These are phyloP conservation scores for Simalia tracyae DNA, from an alignment of 2,797 vertebrate genomes.

Conservation along the genomic window DNA sequence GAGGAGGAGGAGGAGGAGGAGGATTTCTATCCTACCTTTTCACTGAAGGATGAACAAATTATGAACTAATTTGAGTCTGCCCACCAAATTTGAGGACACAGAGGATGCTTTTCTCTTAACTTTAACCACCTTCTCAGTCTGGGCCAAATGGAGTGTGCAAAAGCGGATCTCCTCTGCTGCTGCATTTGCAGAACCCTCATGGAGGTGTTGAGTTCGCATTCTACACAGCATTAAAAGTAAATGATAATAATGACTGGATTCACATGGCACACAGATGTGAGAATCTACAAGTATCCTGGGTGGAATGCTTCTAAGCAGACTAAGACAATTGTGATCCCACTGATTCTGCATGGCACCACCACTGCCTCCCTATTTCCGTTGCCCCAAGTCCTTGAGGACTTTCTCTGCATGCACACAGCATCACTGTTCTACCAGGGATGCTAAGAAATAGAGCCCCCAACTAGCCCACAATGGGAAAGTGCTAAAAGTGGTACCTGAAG, in stretches of 20 bases:
- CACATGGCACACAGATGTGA: neutral
- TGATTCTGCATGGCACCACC: neutral
- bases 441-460: neutral
- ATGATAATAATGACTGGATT: neutral
- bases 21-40: neutral
- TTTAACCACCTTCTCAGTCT: neutral
- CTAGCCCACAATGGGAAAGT: neutral
- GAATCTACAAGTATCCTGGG: neutral
- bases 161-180: neutral
- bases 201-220: neutral
- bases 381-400: neutral
- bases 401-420: neutral
- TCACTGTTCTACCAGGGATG: neutral
- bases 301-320: neutral
- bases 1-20: too few relatives aligned
- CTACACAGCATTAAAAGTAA: neutral
- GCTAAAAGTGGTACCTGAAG: neutral
- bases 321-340: neutral
- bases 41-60: neutral
- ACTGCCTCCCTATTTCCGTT: neutral
- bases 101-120: neutral
- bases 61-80: neutral
- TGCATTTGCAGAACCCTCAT: neutral
- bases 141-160: neutral
- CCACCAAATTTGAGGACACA: neutral